Percentiles rank a stretch among this genome's conserved stretches.
phyloP scores from a whole-genome alignment of 2,888 invertebrate genomes.

The Tipula vernalis region DNA sequence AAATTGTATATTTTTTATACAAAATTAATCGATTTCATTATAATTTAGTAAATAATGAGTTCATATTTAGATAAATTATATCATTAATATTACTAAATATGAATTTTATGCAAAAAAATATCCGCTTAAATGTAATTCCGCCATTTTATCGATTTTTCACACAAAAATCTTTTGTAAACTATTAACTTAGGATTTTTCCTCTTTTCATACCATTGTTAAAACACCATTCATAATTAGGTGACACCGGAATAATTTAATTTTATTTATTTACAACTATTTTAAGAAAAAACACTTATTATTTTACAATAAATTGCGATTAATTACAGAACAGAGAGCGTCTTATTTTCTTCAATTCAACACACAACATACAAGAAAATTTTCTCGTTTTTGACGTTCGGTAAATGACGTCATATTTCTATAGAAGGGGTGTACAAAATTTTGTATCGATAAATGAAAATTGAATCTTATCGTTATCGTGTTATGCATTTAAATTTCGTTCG shows the following conservation, averaged over 20 bases:
- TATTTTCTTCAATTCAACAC: not conserved
- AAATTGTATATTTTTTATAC: not conserved
- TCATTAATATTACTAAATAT: not conserved
- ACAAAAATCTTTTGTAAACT: not conserved
- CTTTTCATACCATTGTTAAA: slow-evolving; percentile 14
- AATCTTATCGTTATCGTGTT: not conserved
- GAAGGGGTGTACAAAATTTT: not conserved
- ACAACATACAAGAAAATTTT: not conserved
- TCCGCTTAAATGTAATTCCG: not conserved
- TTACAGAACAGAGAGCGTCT: not conserved
- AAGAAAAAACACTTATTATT: not conserved
- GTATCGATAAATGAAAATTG: not conserved
- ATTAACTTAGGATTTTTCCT: not conserved
- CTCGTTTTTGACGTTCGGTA: not conserved
- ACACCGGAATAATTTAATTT: not conserved
- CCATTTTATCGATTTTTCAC: slow-evolving; percentile 12
- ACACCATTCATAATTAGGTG: slow-evolving; percentile 17
- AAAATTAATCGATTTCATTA: not conserved
- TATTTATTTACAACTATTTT: slow-evolving; percentile 8
- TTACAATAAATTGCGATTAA: not conserved
- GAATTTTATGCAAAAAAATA: not conserved
- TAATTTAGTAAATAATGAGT: not conserved
- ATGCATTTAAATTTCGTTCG: not conserved
- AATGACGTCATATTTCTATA: not conserved
- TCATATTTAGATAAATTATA: not conserved